Evolutionary conservation across 1,140 invertebrate genomes (phyloP), one percentile per base, ranked within the genome.

Genomic region (Temnothorax longispinosus): DNA sequence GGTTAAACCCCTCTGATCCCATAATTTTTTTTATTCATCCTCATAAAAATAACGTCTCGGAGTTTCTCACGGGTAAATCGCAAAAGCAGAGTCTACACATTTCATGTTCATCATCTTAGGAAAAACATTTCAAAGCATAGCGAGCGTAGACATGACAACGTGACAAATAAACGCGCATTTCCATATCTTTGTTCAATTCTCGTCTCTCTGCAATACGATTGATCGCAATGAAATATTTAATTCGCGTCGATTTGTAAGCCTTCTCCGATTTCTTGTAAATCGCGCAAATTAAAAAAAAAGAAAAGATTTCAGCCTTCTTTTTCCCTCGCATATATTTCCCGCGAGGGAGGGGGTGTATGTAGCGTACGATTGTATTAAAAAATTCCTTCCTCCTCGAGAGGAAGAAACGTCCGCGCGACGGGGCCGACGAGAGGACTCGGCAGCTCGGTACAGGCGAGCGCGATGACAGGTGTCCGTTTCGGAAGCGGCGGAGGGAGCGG

Each of bases 1-100:
- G 94, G 93, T 84, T 74, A 95, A 93, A 94, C 93, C 76, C 71
- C 78, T 94, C 94, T 95, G 94, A 95, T 95, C 92, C 91, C 91
- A 90, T 1, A 2, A 27, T 27, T 27, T 41, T 56, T 81, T 11
- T 50, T 52, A 27, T 69, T 71, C 0, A 27, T 44, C 13, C 7
- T 35, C 6, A 13, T 15, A 32, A 69, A 41, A 6, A 11, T 52
- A 52, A 69, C 4, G n/a, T 1, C n/a, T 32, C 15, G 10, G 7
- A n/a, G 38, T n/a, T 41, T 38, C 15, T n/a, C 2, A 27, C 3
- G 21, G 15, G 7, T 21, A 13, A 13, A 4, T 77, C 10, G 2
- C 3, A 64, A 64, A 35, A 62, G 18, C 5, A 11, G 60, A 44
- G 27, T 60, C 32, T 15, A 21, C 0, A 5, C 11, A 21, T 41